phyloP scores from a whole-genome alignment of 2,888 invertebrate species.

The Cataglyphis albicans region DNA sequence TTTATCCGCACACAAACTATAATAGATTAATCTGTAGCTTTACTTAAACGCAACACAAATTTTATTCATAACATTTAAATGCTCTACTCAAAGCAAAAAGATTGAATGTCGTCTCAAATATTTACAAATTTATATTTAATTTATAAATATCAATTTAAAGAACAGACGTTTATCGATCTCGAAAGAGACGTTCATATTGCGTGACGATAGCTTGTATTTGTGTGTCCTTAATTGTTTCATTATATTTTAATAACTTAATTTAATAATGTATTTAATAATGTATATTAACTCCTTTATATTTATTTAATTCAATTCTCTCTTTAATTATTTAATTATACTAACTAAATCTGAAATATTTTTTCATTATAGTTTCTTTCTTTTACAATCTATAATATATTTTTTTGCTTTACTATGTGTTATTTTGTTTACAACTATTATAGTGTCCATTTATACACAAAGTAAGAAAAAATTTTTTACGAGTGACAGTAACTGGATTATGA shows the following conservation, averaged over 20 bases:
- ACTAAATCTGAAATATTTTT: not conserved
- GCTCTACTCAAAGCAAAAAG: not conserved
- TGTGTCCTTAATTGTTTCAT: not conserved
- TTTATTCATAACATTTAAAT: not conserved
- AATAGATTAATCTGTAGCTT: not conserved
- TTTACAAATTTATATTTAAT: not conserved
- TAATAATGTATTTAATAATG: too few species aligned
- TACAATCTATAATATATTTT: not conserved
- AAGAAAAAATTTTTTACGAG: not conserved
- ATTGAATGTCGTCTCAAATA: not conserved
- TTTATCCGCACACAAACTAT: not conserved
- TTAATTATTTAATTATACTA: not conserved
- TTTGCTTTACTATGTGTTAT: not conserved
- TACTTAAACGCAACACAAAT: not conserved
- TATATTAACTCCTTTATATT: not conserved
- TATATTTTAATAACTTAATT: constrained; percentile 1
- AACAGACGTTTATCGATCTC: constrained; percentile 56
- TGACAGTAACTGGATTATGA: not conserved
- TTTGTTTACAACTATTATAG: not conserved
- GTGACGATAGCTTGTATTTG: not conserved
- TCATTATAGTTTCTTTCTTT: not conserved
- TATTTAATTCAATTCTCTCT: not conserved
- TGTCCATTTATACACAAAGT: not conserved
- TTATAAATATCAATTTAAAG: not conserved
- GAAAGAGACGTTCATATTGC: constrained; percentile 1